These are phyloP conservation scores for Zootoca vivipara DNA, from an alignment of 2,113 vertebrate species.

Conservation along the genomic window DNA sequence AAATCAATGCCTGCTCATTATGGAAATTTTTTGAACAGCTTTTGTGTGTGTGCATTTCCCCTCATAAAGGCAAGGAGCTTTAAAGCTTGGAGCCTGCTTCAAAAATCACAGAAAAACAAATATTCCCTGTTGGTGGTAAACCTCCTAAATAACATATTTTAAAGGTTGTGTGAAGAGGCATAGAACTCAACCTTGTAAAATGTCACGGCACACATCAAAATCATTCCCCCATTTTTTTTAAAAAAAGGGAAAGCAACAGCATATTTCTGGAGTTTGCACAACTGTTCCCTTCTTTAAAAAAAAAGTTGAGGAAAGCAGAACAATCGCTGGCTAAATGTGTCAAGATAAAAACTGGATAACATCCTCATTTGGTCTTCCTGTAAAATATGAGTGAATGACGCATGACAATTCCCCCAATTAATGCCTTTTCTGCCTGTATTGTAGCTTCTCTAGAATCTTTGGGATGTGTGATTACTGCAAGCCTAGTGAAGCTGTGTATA, in stretches of 20 bases:
- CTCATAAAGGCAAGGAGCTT: constrained; percentile 18
- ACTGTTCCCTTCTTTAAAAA: not conserved
- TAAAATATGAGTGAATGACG: not conserved
- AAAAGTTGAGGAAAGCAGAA: not conserved
- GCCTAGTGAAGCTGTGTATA: not conserved
- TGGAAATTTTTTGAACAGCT: constrained; percentile 1
- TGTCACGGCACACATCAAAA: not conserved
- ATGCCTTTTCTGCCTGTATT: not conserved
- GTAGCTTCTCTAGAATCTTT: not conserved
- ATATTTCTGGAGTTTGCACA: not conserved
- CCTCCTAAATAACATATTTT: not conserved
- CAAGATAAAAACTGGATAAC: not conserved
- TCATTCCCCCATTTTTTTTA: not conserved
- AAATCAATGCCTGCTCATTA: constrained; percentile 11
- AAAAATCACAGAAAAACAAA: not conserved
- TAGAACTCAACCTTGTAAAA: not conserved
- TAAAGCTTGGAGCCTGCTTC: constrained; percentile 27
- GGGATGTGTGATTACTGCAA: not conserved
- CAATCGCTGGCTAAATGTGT: not conserved
- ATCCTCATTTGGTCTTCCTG: not conserved
- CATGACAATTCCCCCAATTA: not conserved
- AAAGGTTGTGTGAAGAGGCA: not conserved
- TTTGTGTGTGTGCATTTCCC: not conserved
- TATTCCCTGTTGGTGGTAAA: not conserved
- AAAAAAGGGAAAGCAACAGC: not conserved